Base-by-base conservation (phyloP, 2,113 vertebrate species). In the Martes martes region DNA sequence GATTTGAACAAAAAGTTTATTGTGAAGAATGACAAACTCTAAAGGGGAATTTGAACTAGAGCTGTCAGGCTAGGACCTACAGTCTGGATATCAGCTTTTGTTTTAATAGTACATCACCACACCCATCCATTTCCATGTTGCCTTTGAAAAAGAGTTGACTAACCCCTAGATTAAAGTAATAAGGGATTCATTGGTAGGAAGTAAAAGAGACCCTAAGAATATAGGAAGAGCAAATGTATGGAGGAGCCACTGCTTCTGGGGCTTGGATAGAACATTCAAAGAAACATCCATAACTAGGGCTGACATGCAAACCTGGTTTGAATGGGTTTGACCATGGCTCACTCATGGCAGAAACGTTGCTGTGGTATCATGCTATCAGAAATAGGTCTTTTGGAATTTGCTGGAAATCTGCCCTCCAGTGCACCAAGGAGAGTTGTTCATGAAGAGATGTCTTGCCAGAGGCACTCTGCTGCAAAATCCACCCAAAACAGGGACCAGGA, bases 321-420 rank as follows among this genome's bases (percentile, higher is more conserved):
- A 26, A 16, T n/a, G n/a, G 2, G 13, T 10, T 4, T 13, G 28
- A 13, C 19, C 1, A 6, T 16, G 18, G 19, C 19, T 6, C 21
- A 36, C 42, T 92, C 65, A 21, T 19, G 61, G 10, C n/a, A 26
- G n/a, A 69, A 23, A 79, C 13, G 2, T 24, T 33, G 69, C 39
- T 61, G 28, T 11, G 24, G 45, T 45, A 7, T 19, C 23, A 23
- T 52, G 16, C 78, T 89, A 14, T n/a, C 79, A 83, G 67, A 83
- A 33, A 89, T 26, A 52, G 6, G 2, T n/a, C 42, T 63, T 65
- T 28, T 42, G 39, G 61, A 80, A 80, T 33, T 45, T 47, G 24
- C 42, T 19, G n/a, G 24, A 81, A 76, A 59, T 74, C 8, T 18
- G 31, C 4, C 7, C 2, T 81, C 14, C 28, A 7, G 8, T 28